Percentiles rank a stretch among this genome's conserved stretches.
phyloP scores from a whole-genome alignment of 2,888 invertebrate species.

The Patella caerulea region DNA sequence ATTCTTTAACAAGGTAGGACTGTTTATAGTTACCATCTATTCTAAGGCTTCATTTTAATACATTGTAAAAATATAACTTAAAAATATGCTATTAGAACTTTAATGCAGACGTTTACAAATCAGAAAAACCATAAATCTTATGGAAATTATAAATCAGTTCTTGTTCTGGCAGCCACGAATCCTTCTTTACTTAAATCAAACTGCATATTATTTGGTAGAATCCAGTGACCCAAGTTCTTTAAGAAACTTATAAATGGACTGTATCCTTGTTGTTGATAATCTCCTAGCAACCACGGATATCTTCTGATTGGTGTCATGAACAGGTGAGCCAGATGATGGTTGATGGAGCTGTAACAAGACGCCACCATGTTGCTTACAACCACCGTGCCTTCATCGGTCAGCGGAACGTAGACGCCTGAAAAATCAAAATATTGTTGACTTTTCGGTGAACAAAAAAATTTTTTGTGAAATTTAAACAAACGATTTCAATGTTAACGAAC shows the following conservation, averaged over 20 bases:
- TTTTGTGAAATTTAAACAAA: too few relatives aligned
- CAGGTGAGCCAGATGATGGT: slow-evolving; percentile 39
- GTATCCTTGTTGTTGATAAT: slow-evolving; percentile 13
- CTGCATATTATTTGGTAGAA: slow-evolving; percentile 14
- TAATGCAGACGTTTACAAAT: too few relatives aligned
- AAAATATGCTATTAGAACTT: too few relatives aligned
- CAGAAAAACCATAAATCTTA: too few relatives aligned
- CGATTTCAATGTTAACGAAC: too few relatives aligned
- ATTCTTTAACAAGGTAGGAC: too few relatives aligned
- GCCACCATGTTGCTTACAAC: slow-evolving; percentile 45
- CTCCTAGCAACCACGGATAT: slow-evolving; percentile 30
- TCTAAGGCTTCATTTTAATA: too few relatives aligned
- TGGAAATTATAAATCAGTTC: too few relatives aligned
- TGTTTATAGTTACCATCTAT: too few relatives aligned
- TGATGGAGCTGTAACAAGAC: slow-evolving; percentile 52
- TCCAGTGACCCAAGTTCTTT: slow-evolving; percentile 22
- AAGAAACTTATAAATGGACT: slow-evolving; percentile 18
- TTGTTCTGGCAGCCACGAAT: too few relatives aligned
- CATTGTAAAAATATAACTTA: too few relatives aligned
- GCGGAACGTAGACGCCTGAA: slow-evolving; percentile 50
- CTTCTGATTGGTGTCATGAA: slow-evolving; percentile 37
- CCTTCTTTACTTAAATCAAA: background rate
- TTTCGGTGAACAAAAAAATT: too few relatives aligned
- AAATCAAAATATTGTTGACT: background rate
- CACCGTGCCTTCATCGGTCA: slow-evolving; percentile 50